A percentile compares a stretch with the other conserved stretches of the same genome.
Evolutionary conservation across 2,888 invertebrate species (phyloP).

Genomic region (Volucella inanis): DNA sequence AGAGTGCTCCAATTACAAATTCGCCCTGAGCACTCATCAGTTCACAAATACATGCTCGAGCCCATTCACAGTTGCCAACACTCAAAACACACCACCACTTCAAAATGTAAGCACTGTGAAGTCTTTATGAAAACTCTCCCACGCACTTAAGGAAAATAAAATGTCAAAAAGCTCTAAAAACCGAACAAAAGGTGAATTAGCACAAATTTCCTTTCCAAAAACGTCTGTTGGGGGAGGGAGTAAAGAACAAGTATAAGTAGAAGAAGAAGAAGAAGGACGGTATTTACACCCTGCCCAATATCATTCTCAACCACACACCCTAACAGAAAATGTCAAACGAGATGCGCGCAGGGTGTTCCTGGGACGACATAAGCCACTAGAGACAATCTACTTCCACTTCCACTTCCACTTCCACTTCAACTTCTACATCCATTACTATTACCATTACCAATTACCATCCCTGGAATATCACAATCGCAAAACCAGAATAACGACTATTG

Average conservation of each 20-base stretch:
- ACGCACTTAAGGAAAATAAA: constrained; percentile 59
- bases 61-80: constrained; percentile 6
- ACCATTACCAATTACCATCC: constrained; percentile 6
- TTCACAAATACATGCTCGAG: constrained; percentile 3
- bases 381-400: constrained; percentile 17
- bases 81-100: background rate
- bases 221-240: background rate
- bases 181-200: constrained; percentile 75
- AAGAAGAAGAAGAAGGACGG: constrained; percentile 12
- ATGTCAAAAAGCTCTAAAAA: constrained; percentile 75
- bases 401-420: constrained; percentile 14
- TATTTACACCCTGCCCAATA: constrained; percentile 24
- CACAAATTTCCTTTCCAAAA: constrained; percentile 68
- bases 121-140: constrained; percentile 47
- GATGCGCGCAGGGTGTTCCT: constrained; percentile 41
- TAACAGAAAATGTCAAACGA: constrained; percentile 51
- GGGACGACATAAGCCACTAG: background rate
- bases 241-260: too few relatives aligned
- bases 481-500: constrained; percentile 74
- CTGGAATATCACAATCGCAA: constrained; percentile 55
- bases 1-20: constrained; percentile 74
- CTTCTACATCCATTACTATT: constrained; percentile 16
- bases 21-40: constrained; percentile 42
- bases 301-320: background rate
- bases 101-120: background rate